Evolutionary conservation across 2,113 vertebrate genomes (phyloP).

Genomic region (Stercorarius parasiticus): DNA sequence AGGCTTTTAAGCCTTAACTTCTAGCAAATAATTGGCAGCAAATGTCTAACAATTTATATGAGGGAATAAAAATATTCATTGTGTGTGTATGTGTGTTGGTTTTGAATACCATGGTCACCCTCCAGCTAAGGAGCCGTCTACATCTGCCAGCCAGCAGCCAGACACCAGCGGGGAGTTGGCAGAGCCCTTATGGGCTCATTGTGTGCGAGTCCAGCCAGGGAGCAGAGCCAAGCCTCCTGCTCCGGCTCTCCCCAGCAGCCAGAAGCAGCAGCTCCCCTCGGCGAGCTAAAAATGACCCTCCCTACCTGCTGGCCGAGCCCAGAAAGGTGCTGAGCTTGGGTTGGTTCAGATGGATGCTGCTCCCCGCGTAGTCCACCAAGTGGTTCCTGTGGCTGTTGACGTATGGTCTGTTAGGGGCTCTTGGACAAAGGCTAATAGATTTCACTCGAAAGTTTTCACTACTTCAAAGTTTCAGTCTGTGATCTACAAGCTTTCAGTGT

Average conservation of each 20-base stretch:
- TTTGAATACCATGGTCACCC: conserved; percentile 1
- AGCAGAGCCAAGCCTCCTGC: not conserved
- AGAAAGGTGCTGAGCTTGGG: not conserved
- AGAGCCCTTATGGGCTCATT: not conserved
- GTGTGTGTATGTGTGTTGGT: conserved; percentile 38
- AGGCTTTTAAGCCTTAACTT: conserved; percentile 4
- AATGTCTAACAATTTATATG: conserved; percentile 30
- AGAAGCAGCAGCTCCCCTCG: not conserved
- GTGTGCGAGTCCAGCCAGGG: not conserved
- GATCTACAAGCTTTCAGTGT: not conserved
- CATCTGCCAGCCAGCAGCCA: conserved; percentile 51
- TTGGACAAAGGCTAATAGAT: not conserved
- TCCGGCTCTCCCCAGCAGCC: not conserved
- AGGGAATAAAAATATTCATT: conserved; percentile 50
- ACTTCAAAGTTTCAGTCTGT: not conserved
- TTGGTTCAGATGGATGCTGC: not conserved
- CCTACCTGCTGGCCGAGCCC: not conserved
- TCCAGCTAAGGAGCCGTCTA: conserved; percentile 41
- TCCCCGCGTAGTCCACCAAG: accelerated
- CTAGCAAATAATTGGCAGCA: conserved; percentile 49
- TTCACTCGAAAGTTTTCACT: not conserved
- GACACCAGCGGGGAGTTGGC: conserved; percentile 10
- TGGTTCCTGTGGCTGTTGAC: accelerated
- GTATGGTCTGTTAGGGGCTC: not conserved
- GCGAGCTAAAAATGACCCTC: not conserved